Evolutionary conservation across 2,113 vertebrate genomes (phyloP), one percentile per base, ranked within the genome.

Genomic region (Daboia siamensis): DNA sequence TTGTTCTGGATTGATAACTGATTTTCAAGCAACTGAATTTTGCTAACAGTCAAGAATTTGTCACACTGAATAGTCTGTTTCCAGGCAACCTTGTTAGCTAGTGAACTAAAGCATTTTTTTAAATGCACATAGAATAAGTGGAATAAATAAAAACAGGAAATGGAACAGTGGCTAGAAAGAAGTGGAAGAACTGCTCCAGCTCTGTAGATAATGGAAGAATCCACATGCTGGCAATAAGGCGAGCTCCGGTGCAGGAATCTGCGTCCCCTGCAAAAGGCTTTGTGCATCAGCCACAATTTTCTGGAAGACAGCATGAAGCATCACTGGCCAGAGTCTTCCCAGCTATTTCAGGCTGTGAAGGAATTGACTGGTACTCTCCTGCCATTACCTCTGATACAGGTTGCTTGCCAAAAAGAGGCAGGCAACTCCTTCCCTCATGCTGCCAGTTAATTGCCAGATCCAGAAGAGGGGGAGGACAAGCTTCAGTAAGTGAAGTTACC

Each of bases 61-160:
- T 95, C 95, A 94, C 95, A 96, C 94, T 93, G 85, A 94, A 93
- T 95, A 95, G 95, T 96, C 95, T 93, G 96, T 96, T 96, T 96
- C 96, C 95, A 97, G 95, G 96, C 96, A 97, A 96, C 96, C 95
- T 85, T 0, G 52, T 80, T 89, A 54, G 86, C 91, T 92, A 54
- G 86, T 33, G 44, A 91, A 91, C 93, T 94, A 48, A 92, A 93
- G 94, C n/a, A 54, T 90, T 90, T 93, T 54, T 88, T 92, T 2
- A 51, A 91, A 93, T 87, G 69, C 91, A 48, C 54, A 51, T 89
- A 7, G 91, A 96, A 87, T 90, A 94, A 92, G 85, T 80, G 74
- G 89, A 94, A 90, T 95, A 88, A 33, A 52, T 94, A 91, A 90
- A 87, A 89, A 91, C 0, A 39, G 59, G 48, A 5, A 29, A 26